phyloP scores from a whole-genome alignment of 2,113 vertebrate genomes.

The Reinhardtius hippoglossoides region DNA sequence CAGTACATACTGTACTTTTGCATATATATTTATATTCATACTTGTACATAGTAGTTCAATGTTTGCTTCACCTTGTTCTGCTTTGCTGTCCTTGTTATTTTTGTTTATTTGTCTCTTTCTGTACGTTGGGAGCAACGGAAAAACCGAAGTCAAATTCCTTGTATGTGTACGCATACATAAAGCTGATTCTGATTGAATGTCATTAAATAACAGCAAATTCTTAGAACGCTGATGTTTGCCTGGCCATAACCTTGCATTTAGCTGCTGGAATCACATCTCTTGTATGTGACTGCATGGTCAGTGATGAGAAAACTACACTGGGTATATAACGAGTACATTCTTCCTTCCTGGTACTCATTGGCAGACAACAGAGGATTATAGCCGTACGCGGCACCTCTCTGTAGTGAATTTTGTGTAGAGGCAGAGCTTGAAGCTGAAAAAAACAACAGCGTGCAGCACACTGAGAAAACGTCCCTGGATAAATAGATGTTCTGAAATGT shows the following conservation, averaged over 20 bases:
- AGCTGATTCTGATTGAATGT: too few relatives aligned
- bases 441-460: background rate
- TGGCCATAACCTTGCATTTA: background rate
- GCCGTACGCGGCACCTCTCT: conserved; percentile 3
- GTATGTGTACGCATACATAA: too few relatives aligned
- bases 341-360: background rate
- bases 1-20: too few relatives aligned
- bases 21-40: too few relatives aligned
- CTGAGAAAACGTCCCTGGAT: conserved; percentile 34
- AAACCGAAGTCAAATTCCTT: too few relatives aligned
- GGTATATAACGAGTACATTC: background rate
- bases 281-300: background rate
- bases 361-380: background rate
- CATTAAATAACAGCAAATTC: too few relatives aligned
- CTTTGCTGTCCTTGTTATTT: too few relatives aligned
- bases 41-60: too few relatives aligned
- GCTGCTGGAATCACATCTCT: background rate
- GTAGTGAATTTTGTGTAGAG: conserved; percentile 33
- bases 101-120: too few relatives aligned
- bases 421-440: conserved; percentile 10
- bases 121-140: too few relatives aligned
- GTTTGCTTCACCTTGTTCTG: too few relatives aligned
- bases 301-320: background rate
- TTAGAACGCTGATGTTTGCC: too few relatives aligned
- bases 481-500: conserved; percentile 53